Evolutionary conservation across 2,113 vertebrate genomes (phyloP), one percentile per base, ranked within the genome.

Genomic region (Mastomys coucha): DNA sequence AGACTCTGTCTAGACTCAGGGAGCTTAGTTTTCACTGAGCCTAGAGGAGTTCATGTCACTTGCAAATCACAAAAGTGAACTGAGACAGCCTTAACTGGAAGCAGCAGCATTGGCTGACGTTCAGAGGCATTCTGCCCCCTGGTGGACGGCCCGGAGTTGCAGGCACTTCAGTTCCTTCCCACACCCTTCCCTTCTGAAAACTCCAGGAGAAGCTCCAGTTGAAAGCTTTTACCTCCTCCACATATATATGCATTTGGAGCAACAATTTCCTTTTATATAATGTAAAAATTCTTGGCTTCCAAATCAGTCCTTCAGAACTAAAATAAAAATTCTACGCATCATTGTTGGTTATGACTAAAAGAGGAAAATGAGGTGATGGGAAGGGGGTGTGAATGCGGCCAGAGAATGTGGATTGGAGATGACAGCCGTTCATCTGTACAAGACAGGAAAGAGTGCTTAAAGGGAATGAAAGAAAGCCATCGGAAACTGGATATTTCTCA

Each of bases 41-140:
- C 53, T 53, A 3, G 11, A 88, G 31, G 49, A 39, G 28, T 53
- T 45, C 49, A 80, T 8, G 58, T 49, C 65, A 22, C 73, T 91
- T 78, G 69, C 26, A 69, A 65, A 89, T 36, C 10, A 17, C 17
- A 26, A 1, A 63, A 11, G 81, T 89, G 56, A 84, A 60, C 6
- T 91, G 69, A n/a, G 70, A 91, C 36, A 56, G 5, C 28, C 10
- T 22, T 14, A 42, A 69, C 4, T 1, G 6, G 36, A 53, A 91
- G 80, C 28, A 5, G 1, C 45, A 2, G 2, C 3, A 36, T 39
- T 73, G 28, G 78, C 58, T 42, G 0, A 58, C 78, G 11, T 31
- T 97, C 92, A 73, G 89, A 85, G 81, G 51, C 33, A 78, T 56
- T 95, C 92, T 97, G 97, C 97, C 97, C 97, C 84, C 96, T 98